Percentiles rank a stretch among this genome's conserved stretches.
phyloP scores from a whole-genome alignment of 2,113 vertebrate species.

The Lycaon pictus region DNA sequence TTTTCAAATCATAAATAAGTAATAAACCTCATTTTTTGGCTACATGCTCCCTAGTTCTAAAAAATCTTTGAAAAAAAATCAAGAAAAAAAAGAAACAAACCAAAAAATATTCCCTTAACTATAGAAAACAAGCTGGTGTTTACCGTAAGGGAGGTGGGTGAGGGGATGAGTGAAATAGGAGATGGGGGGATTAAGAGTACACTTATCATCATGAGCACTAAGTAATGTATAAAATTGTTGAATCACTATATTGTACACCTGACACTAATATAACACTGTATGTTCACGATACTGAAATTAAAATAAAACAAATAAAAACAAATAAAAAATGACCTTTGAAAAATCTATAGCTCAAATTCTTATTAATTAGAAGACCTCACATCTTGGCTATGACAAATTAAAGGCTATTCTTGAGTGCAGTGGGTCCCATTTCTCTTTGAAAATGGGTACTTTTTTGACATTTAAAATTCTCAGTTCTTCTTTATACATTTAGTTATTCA shows the following conservation, averaged over 20 bases:
- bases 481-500: neutral
- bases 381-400: neutral
- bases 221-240: neutral
- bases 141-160: neutral
- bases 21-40: neutral
- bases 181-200: neutral
- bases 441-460: neutral
- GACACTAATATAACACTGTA: neutral
- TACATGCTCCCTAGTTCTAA: neutral
- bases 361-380: neutral
- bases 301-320: neutral
- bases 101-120: neutral
- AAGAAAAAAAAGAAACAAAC: neutral
- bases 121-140: neutral
- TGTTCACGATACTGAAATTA: neutral
- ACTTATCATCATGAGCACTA: neutral
- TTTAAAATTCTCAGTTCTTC: neutral
- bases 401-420: neutral
- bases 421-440: neutral
- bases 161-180: neutral
- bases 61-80: neutral
- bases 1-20: conserved; percentile 10
- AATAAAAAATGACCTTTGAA: neutral
- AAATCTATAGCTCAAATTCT: neutral
- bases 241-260: neutral